phyloP scores from a whole-genome alignment of 2,888 invertebrate species.

The Cryptus armator region DNA sequence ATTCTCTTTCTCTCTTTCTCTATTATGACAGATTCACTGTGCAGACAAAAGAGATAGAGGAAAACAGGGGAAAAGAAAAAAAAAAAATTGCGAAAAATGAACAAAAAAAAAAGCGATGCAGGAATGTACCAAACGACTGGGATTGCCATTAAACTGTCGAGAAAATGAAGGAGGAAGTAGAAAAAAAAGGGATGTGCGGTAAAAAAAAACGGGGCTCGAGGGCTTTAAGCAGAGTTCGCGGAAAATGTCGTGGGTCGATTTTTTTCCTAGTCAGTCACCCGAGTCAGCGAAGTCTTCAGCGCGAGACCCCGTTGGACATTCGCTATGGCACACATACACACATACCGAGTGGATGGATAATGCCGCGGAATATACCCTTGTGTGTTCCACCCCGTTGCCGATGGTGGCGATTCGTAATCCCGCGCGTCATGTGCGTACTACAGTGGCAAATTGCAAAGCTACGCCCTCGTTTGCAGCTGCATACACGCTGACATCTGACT shows the following conservation, averaged over 20 bases:
- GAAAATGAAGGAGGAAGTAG: constrained; percentile 6
- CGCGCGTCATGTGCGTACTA: constrained; percentile 53
- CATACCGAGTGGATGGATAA: constrained; percentile 2
- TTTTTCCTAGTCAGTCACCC: constrained; percentile 49
- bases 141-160: constrained; percentile 24
- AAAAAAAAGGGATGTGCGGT: constrained; percentile 5
- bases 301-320: constrained; percentile 41
- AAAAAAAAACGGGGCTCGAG: constrained; percentile 19
- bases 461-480: constrained; percentile 6
- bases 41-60: background rate
- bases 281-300: constrained; percentile 50
- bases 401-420: constrained; percentile 51
- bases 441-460: constrained; percentile 66
- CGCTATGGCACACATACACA: background rate
- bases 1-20: background rate
- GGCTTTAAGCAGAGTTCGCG: constrained; percentile 18
- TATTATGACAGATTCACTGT: constrained; percentile 5
- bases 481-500: background rate
- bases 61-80: background rate
- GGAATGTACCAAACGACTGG: background rate
- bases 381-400: constrained; percentile 33
- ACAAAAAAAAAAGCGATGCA: constrained; percentile 3
- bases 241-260: constrained; percentile 46
- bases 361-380: constrained; percentile 40
- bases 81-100: background rate